Evolutionary conservation across 2,888 invertebrate species (phyloP).

Genomic region (Crossocerus cetratus): DNA sequence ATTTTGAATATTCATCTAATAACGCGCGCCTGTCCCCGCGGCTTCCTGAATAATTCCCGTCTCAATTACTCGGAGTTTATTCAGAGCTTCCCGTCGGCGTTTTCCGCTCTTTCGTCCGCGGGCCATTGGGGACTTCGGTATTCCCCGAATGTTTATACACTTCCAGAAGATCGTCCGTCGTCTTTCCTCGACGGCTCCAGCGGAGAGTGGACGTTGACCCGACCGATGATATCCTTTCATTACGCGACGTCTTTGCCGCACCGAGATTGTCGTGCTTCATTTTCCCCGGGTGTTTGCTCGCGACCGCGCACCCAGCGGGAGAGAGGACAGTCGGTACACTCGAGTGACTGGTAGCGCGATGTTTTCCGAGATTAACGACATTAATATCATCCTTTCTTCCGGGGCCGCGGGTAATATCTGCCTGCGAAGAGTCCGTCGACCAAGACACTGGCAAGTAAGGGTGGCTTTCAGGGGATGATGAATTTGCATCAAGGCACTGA

Average conservation of each 20-base stretch:
- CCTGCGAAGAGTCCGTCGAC: slow-evolving; percentile 6
- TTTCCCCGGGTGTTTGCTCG: background rate
- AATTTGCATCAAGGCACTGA: slow-evolving; percentile 59
- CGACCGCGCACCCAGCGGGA: background rate
- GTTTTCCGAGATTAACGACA: slow-evolving; percentile 26
- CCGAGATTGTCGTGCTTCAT: background rate
- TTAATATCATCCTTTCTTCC: slow-evolving; percentile 19
- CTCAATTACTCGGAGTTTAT: slow-evolving; percentile 1
- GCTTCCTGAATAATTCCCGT: background rate
- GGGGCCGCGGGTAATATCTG: slow-evolving; percentile 28
- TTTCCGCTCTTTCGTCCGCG: background rate
- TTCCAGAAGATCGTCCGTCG: too few species aligned
- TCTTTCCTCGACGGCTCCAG: too few species aligned
- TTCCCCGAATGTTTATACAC: too few species aligned
- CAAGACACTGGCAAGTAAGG: slow-evolving; percentile 31
- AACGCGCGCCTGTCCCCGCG: background rate
- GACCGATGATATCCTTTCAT: background rate
- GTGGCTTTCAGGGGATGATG: slow-evolving; percentile 18
- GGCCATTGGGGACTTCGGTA: background rate
- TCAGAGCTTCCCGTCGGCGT: background rate
- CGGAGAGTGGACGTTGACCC: too few species aligned
- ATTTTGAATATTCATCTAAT: background rate
- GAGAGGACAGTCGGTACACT: background rate
- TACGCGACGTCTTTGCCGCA: background rate
- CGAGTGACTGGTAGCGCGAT: background rate